These are phyloP conservation scores for Pagetopsis macropterus DNA, from an alignment of 2,797 vertebrate species.

Conservation along the genomic window DNA sequence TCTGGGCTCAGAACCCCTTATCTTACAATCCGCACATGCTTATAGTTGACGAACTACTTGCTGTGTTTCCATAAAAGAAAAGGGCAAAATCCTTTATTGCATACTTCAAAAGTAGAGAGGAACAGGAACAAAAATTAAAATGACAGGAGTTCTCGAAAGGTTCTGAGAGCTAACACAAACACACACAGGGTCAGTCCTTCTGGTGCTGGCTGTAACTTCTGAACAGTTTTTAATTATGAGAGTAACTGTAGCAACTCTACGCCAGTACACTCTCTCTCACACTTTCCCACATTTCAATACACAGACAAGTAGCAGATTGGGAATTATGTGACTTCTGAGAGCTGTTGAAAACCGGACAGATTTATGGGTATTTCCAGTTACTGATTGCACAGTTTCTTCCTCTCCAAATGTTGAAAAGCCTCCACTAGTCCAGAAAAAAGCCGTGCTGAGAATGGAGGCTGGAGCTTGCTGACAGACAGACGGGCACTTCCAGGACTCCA, in stretches of 20 bases:
- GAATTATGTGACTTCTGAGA: conserved; percentile 20
- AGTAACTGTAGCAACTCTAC: background rate
- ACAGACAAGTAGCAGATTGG: conserved; percentile 18
- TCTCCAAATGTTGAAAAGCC: conserved; percentile 26
- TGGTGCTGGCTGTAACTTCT: background rate
- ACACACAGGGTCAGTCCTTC: background rate
- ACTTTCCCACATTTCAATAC: background rate
- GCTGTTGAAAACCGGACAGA: conserved; percentile 26
- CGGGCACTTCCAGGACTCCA: background rate
- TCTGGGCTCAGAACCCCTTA: too few relatives aligned
- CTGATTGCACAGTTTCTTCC: conserved; percentile 1
- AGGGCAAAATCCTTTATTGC: background rate
- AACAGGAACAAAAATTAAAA: background rate
- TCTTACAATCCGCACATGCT: too few relatives aligned
- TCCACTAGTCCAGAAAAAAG: background rate
- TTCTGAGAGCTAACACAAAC: background rate
- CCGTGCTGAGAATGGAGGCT: background rate
- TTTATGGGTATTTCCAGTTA: conserved; percentile 16
- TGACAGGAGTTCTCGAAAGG: background rate
- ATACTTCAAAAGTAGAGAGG: background rate
- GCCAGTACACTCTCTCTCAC: background rate
- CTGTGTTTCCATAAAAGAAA: background rate
- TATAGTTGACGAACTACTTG: background rate
- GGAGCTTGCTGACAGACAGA: conserved; percentile 1
- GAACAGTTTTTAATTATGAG: background rate